Evolutionary conservation across 2,888 invertebrate species (phyloP).

Genomic region (Cacoxenus indagator): DNA sequence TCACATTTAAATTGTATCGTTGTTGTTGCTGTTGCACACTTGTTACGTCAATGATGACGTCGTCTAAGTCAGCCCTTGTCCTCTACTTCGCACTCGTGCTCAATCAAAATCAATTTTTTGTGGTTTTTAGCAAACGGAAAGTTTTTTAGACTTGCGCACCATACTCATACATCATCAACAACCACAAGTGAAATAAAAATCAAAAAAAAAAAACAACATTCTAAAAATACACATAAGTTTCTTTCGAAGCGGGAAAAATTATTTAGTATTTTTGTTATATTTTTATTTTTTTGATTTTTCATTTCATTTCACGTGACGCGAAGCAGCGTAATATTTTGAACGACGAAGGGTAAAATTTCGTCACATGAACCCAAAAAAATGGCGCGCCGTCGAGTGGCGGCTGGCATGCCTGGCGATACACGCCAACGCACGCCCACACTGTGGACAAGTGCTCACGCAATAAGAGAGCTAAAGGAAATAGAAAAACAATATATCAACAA

Average conservation of each 20-base stretch:
- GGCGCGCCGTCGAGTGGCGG: not conserved
- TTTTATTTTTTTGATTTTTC: no score
- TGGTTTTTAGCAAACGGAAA: no score
- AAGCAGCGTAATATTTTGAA: not conserved
- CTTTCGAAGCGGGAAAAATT: not conserved
- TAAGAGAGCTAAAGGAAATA: no score
- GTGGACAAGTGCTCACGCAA: no score
- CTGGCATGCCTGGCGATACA: not conserved
- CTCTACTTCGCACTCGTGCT: no score
- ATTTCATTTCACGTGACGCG: not conserved
- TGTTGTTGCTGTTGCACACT: not conserved
- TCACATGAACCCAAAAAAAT: not conserved
- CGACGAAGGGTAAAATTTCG: not conserved
- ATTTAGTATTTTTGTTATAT: no score
- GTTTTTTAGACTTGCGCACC: no score
- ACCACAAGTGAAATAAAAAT: no score
- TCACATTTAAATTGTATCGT: not conserved
- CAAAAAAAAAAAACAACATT: not conserved
- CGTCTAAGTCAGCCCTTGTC: not conserved
- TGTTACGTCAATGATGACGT: constrained; percentile 20
- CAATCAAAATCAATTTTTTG: no score
- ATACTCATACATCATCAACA: no score
- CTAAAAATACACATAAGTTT: not conserved
- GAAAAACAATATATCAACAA: no score
- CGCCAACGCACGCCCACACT: not conserved